Percentiles rank a stretch among this genome's conserved stretches.
phyloP scores from a whole-genome alignment of 2,113 vertebrate genomes.

The Vulpes ferrilata region DNA sequence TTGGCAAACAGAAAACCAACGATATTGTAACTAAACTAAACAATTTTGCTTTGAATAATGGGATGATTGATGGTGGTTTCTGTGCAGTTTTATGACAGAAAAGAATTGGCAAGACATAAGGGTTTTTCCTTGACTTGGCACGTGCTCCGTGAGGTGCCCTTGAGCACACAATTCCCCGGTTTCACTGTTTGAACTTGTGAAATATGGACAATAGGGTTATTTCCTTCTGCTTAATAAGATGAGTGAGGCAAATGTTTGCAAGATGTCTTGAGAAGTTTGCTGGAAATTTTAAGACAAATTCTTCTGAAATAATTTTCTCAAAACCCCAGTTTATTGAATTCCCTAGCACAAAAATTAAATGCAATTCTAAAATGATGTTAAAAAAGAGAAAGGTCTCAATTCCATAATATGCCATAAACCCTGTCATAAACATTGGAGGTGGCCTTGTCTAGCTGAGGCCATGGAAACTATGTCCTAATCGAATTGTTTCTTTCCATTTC shows the following conservation, averaged over 20 bases:
- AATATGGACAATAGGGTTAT: constrained; percentile 24
- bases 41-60: not conserved
- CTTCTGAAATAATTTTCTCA: constrained; percentile 11
- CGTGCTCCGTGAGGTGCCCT: not conserved
- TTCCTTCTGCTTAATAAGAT: constrained; percentile 34
- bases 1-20: constrained; percentile 23
- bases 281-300: constrained; percentile 54
- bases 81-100: not conserved
- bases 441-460: constrained; percentile 11
- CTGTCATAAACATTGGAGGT: not conserved
- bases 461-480: not conserved
- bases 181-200: constrained; percentile 56
- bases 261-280: constrained; percentile 41
- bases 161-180: not conserved
- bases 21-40: not conserved
- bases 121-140: not conserved
- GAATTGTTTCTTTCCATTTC: not conserved
- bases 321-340: constrained; percentile 10
- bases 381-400: not conserved
- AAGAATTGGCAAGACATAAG: not conserved
- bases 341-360: constrained; percentile 10
- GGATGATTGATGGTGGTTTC: not conserved
- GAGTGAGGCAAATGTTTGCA: constrained; percentile 23
- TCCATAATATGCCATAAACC: not conserved
- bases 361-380: not conserved